These are phyloP conservation scores for Monodelphis domestica DNA, from an alignment of 2,797 vertebrate species.

Conservation along the genomic window DNA sequence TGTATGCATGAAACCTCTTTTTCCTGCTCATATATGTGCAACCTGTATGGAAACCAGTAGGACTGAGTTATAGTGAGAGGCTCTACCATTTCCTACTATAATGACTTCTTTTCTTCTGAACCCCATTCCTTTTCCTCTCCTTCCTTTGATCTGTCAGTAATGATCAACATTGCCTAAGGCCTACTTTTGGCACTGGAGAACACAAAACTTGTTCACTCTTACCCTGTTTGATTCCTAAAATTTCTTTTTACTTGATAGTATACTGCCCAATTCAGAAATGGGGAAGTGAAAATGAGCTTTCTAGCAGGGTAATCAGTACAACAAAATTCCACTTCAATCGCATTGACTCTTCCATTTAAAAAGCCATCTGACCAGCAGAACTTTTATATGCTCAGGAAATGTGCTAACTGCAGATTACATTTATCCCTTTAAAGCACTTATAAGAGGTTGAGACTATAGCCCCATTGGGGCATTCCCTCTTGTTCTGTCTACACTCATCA, in stretches of 20 bases:
- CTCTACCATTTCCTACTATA: background rate
- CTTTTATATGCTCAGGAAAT: background rate
- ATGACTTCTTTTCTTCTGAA: background rate
- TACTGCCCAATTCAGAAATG: background rate
- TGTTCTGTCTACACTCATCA: background rate
- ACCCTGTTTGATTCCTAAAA: background rate
- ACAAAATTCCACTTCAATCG: constrained; percentile 20
- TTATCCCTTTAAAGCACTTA: constrained; percentile 25
- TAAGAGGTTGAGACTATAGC: background rate
- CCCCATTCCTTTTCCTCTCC: background rate
- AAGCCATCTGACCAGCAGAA: constrained; percentile 11
- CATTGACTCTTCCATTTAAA: background rate
- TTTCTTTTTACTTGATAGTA: constrained; percentile 25
- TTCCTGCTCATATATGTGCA: constrained; percentile 8
- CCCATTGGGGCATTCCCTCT: background rate
- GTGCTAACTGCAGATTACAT: constrained; percentile 10
- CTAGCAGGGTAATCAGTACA: constrained; percentile 2
- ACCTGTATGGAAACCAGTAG: background rate
- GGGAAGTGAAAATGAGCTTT: background rate
- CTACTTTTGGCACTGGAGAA: constrained; percentile 1
- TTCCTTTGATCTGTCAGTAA: constrained; percentile 1
- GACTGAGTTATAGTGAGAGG: background rate
- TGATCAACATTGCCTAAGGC: constrained; percentile 13
- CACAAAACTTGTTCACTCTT: background rate
- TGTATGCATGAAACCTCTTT: constrained; percentile 6